phyloP scores from a whole-genome alignment of 2,113 vertebrate species.

The Mastomys coucha region DNA sequence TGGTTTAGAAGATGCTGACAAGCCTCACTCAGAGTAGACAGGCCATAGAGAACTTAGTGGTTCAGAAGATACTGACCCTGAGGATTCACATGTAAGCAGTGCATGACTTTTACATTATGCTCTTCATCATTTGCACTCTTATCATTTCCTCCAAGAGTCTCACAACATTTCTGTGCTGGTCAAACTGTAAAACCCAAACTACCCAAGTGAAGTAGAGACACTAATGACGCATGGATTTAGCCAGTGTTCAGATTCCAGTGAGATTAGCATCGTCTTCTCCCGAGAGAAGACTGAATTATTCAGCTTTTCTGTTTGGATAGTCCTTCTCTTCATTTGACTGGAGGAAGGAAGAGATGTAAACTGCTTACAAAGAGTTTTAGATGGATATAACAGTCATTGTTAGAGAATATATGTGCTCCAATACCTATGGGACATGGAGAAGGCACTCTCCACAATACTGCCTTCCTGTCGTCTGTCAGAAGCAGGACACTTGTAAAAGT shows the following conservation, averaged over 20 bases:
- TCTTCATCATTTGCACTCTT: not conserved
- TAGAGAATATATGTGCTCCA: not conserved
- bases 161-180: not conserved
- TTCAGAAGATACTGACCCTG: constrained; percentile 39
- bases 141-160: not conserved
- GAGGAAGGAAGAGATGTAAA: constrained; percentile 44
- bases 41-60: not conserved
- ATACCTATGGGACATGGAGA: not conserved
- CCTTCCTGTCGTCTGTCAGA: not conserved
- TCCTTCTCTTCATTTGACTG: constrained; percentile 56
- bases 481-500: not conserved
- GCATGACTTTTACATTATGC: not conserved
- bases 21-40: too few relatives aligned
- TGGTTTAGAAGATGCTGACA: constrained; percentile 49
- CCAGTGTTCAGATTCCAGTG: not conserved
- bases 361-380: constrained; percentile 50
- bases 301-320: constrained; percentile 52
- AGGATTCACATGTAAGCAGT: not conserved
- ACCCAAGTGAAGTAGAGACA: not conserved
- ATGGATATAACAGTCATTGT: not conserved
- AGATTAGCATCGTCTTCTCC: constrained; percentile 49
- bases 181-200: constrained; percentile 2
- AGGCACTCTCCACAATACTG: not conserved
- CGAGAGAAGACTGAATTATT: constrained; percentile 63
- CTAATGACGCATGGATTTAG: not conserved